Base-by-base conservation (phyloP, 1,140 invertebrate genomes). In the Hormaphis cornu region DNA sequence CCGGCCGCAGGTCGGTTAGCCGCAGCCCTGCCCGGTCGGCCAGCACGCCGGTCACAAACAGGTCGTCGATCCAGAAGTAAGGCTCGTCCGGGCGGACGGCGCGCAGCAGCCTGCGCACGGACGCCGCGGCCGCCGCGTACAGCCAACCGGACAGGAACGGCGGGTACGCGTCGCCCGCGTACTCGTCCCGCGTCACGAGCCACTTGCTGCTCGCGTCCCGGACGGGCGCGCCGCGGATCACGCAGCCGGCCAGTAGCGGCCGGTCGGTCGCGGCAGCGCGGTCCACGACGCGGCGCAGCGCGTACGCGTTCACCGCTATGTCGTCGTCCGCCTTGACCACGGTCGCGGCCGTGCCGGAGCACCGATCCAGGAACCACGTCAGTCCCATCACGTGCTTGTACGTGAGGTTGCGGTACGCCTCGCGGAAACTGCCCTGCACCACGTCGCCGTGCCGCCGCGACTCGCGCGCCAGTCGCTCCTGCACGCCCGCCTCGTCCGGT, bases 11-110 rank as follows among this genome's bases (percentile, higher is more conserved):
- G 12, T 70, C 69, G 1, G 40, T 59, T 16, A 42, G 14, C 12
- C 8, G 12, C 2, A 70, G 35, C 16, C n/a, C 9, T 1, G 69
- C 54, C 18, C 28, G 30, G 1, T 61, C 56, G 3, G 40, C 56
- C 0, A 70, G 44, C 7, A 61, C 33, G 6, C 90, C 90, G 1
- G 89, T 91, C 20, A 92, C 80, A 73, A 87, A 85, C 9, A 91
- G 87, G 79, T 92, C 90, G 77, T 93, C 90, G 52, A 92, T 89
- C 90, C 90, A 93, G 79, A 93, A 91, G 76, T 86, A 90, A 5
- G 79, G 78, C 5, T 66, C 61, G 10, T 81, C 74, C 16, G 63
- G 72, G 74, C 87, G 85, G 2, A 85, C 84, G 56, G 83, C 80
- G 69, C 78, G 77, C 71, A 87, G 87, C 20, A 90, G 75, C 14